Evolutionary conservation across 2,888 invertebrate genomes (phyloP), one percentile per base, ranked within the genome.

Genomic region (Diloba caeruleocephala): DNA sequence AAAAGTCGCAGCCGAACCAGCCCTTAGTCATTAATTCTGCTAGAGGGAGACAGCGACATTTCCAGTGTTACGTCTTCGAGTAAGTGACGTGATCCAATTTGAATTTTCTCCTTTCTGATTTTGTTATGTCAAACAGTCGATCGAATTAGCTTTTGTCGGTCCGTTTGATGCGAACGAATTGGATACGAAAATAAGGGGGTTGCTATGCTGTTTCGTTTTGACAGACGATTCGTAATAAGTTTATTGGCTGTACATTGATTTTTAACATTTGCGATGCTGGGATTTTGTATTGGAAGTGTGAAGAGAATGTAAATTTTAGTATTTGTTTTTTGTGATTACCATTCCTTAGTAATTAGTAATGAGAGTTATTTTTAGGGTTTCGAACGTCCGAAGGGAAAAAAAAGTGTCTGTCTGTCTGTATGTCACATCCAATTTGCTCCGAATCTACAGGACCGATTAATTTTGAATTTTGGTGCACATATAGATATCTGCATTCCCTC

Each of bases 81-180:
- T 48, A 66, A 81, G 70, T 85, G 83, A 84, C 84, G 78, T 82
- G 79, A 88, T 89, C 87, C 81, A 85, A 90, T 92, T 90, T 88
- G 82, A 84, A 84, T 87, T 85, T 86, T 83, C 82, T 67, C 80
- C 83, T 86, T 80, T 89, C 88, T 81, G 85, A 88, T 87, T 89
- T 81, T 76, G 85, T 88, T 88, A 86, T 79, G 82, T 89, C 87
- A 87, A 82, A 80, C 75, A 79, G 79, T 79, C 78, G 76, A 82
- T 78, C 56, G 71, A 81, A 78, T 83, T 86, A 84, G 82, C 79
- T 71, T 56, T 71, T 74, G 74, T 71, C 56, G 52, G 58, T 69
- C 76, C 59, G 65, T 73, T 76, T 74, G 74, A 60, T 63, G 69
- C 57, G 65, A 33, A 45, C 55, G 67, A 69, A 65, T 70, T 78